Evolutionary conservation across 2,888 invertebrate genomes (phyloP).

Genomic region (Aporophyla nigra): DNA sequence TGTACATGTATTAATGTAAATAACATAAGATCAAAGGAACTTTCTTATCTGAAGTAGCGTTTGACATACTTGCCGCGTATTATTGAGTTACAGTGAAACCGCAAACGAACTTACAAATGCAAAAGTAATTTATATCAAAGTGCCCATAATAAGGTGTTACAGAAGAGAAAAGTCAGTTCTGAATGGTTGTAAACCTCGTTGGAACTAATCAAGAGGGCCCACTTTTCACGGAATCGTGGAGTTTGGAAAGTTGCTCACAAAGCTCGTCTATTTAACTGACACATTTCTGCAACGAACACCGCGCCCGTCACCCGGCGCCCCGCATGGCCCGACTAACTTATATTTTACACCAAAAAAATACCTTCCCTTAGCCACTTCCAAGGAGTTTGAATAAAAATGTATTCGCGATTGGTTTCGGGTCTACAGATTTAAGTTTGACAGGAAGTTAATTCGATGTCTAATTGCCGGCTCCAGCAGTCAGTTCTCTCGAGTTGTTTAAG

Average conservation of each 20-base stretch:
- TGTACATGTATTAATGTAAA: conserved; percentile 55
- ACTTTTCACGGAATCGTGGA: conserved; percentile 57
- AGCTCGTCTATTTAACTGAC: conserved; percentile 57
- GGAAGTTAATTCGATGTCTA: conserved; percentile 44
- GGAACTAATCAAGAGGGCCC: conserved; percentile 64
- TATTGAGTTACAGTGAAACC: conserved; percentile 38
- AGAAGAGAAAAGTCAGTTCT: conserved; percentile 38
- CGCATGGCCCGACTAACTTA: conserved; percentile 24
- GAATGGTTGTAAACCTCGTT: conserved; percentile 58
- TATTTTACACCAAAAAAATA: conserved; percentile 40
- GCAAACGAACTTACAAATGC: conserved; percentile 26
- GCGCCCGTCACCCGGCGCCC: conserved; percentile 7
- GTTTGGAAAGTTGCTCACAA: conserved; percentile 60
- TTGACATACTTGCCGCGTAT: conserved; percentile 21
- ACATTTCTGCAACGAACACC: conserved; percentile 49
- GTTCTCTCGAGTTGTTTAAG: conserved; percentile 20
- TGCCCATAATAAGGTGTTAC: conserved; percentile 50
- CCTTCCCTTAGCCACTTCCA: conserved; percentile 38
- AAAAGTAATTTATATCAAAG: conserved; percentile 57
- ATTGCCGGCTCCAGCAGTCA: conserved; percentile 34
- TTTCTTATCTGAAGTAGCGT: conserved; percentile 23
- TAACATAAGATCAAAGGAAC: conserved; percentile 50
- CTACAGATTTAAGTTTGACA: conserved; percentile 34
- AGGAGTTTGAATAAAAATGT: conserved; percentile 35
- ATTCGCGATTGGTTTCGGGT: conserved; percentile 35